phyloP scores from a whole-genome alignment of 2,113 vertebrate species.

The Donacobius atricapilla region DNA sequence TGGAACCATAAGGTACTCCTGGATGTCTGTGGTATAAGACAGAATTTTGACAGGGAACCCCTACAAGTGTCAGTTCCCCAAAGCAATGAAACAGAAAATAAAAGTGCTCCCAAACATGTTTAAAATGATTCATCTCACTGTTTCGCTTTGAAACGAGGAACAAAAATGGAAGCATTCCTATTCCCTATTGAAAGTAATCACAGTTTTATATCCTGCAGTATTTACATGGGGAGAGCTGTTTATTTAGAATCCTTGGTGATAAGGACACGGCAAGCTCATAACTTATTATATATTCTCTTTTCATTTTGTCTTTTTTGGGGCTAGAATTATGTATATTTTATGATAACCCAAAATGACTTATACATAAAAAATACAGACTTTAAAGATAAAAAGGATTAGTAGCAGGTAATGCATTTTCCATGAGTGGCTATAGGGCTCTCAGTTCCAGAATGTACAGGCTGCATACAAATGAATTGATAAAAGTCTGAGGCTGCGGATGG shows the following conservation, averaged over 20 bases:
- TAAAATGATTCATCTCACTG: conserved; percentile 68
- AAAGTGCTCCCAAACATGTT: conserved; percentile 8
- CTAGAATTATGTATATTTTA: conserved; percentile 84
- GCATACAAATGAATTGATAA: conserved; percentile 89
- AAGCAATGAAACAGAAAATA: conserved; percentile 40
- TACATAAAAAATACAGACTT: conserved; percentile 88
- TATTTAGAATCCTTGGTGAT: conserved; percentile 81
- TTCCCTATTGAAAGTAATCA: conserved; percentile 81
- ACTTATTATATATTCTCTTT: conserved; percentile 84
- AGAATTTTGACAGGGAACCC: not conserved
- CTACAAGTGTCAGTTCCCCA: not conserved
- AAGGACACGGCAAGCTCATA: conserved; percentile 68
- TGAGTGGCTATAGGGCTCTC: conserved; percentile 85
- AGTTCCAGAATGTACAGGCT: conserved; percentile 74
- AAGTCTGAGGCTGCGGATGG: conserved; percentile 79
- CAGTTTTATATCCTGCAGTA: conserved; percentile 75
- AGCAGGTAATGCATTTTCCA: conserved; percentile 88
- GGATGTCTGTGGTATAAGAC: not conserved
- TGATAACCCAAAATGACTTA: conserved; percentile 86
- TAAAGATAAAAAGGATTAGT: conserved; percentile 90
- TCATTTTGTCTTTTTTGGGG: conserved; percentile 76
- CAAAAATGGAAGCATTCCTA: conserved; percentile 68
- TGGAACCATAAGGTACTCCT: conserved; percentile 4
- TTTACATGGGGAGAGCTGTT: conserved; percentile 83
- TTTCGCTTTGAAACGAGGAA: conserved; percentile 66